A percentile compares a stretch with the other conserved stretches of the same genome.
Conservation (phyloP, 1,140 invertebrate genomes). For the Drosophila lowei region DNA sequence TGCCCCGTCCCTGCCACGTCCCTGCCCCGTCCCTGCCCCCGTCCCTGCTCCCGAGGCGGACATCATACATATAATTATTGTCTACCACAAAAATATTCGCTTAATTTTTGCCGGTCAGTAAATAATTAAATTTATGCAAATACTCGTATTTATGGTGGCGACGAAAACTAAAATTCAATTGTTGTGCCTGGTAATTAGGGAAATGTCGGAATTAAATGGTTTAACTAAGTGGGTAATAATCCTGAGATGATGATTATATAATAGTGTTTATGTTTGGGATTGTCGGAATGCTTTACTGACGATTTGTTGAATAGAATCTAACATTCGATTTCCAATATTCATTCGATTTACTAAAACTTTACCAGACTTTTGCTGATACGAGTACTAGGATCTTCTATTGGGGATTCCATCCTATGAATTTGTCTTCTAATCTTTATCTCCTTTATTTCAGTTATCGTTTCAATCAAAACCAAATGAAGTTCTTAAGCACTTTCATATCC, state of each 20-base stretch:
- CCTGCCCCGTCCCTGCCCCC: not conserved
- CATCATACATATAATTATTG: slow-evolving; percentile 45
- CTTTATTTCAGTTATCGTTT: not conserved
- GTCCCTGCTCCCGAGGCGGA: not conserved
- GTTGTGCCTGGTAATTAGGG: slow-evolving; percentile 32
- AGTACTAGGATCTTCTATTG: no score
- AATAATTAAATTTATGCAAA: slow-evolving; percentile 56
- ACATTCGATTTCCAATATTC: no score
- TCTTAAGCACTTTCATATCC: slow-evolving; percentile 15
- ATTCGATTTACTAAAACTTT: no score
- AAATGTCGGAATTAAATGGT: slow-evolving; percentile 1
- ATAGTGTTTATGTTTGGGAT: no score
- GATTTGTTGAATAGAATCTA: no score
- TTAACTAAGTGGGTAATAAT: no score
- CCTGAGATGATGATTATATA: no score
- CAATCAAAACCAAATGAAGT: slow-evolving; percentile 35
- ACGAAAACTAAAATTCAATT: slow-evolving; percentile 28
- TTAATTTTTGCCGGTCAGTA: slow-evolving; percentile 28
- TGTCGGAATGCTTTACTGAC: no score
- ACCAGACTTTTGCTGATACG: no score
- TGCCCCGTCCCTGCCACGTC: no score
- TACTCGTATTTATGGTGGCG: slow-evolving; percentile 4
- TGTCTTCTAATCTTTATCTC: no score
- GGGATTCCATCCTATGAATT: no score
- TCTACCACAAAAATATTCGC: slow-evolving; percentile 46